Evolutionary conservation across 2,888 invertebrate species (phyloP).

Genomic region (Rhaphigaster nebulosa): DNA sequence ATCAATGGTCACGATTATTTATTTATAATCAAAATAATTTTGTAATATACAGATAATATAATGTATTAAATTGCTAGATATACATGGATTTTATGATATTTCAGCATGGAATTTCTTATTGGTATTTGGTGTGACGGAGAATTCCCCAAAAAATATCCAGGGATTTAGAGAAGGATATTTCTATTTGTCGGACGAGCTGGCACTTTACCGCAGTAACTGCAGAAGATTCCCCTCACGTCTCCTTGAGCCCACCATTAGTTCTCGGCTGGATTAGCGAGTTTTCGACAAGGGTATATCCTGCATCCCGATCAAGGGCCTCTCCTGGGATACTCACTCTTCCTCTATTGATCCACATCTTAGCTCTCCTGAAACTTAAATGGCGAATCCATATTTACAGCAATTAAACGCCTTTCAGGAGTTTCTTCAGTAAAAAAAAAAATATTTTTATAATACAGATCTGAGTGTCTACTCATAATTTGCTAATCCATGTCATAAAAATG

Average conservation of each 20-base stretch:
- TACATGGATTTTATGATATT: too few species aligned
- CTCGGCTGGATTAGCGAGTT: conserved; percentile 24
- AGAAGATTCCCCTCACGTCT: not conserved
- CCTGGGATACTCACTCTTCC: not conserved
- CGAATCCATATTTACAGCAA: too few species aligned
- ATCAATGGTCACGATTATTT: too few species aligned
- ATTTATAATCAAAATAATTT: too few species aligned
- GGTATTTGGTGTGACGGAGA: not conserved
- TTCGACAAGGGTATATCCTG: conserved; percentile 14
- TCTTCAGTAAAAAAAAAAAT: too few species aligned
- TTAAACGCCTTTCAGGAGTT: too few species aligned
- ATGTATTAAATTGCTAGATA: too few species aligned
- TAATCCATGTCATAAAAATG: too few species aligned
- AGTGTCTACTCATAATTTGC: too few species aligned
- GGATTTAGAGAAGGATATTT: conserved; percentile 25
- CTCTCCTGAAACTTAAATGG: not conserved
- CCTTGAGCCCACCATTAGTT: conserved; percentile 13
- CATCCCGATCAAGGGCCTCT: not conserved
- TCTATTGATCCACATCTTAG: not conserved
- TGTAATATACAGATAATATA: too few species aligned
- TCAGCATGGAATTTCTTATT: too few species aligned
- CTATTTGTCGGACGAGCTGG: conserved; percentile 6
- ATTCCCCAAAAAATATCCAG: not conserved
- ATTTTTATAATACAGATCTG: too few species aligned
- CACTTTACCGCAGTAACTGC: not conserved